Base-by-base conservation (phyloP, 2,113 vertebrate species). In the Romanogobio albipinnatus region DNA sequence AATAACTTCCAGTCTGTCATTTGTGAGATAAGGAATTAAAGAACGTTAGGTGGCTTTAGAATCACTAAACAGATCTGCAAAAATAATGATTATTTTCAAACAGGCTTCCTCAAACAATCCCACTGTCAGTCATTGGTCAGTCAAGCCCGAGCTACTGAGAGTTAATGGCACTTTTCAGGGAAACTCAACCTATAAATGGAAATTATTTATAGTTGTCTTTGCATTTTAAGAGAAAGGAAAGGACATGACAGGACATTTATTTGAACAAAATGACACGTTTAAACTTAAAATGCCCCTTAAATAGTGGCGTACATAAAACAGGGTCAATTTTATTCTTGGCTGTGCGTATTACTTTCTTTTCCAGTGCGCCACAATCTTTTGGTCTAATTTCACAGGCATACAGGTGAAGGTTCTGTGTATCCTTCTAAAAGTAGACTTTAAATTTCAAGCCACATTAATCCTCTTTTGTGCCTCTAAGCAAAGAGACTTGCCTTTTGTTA, bases 371-470 rank as follows among this genome's bases (percentile, higher is more conserved):
- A 36, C 15, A 36, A 33, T 77, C 70, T 78, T 78, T 84, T 86
- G 39, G 75, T 86, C 68, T 66, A 82, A 79, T 88, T 84, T 85
- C 58, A 81, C 68, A 77, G 45, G 13, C 81, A 47, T 74, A 43
- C 70, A 85, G 66, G 81, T 85, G 36, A 83, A 80, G 58, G 70
- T 83, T 82, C 51, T 33, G 39, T 64, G 62, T 86, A 83, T 58
- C 75, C 17, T 33, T 81, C 71, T 73, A 84, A 83, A 87, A 76
- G 47, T 74, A 81, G 64, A 85, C 76, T 89, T 83, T 85, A 84
- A 77, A 89, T 89, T 87, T 87, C 88, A 89, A 89, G 84, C 84
- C 71, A 81, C 84, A 84, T 89, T 84, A 87, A 87, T 51, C 84
- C 81, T 81, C 68, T 68, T 71, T 58, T 84, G 56, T 83, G 17